Conservation (phyloP, 2,113 vertebrate genomes). For the Lanius collurio region DNA sequence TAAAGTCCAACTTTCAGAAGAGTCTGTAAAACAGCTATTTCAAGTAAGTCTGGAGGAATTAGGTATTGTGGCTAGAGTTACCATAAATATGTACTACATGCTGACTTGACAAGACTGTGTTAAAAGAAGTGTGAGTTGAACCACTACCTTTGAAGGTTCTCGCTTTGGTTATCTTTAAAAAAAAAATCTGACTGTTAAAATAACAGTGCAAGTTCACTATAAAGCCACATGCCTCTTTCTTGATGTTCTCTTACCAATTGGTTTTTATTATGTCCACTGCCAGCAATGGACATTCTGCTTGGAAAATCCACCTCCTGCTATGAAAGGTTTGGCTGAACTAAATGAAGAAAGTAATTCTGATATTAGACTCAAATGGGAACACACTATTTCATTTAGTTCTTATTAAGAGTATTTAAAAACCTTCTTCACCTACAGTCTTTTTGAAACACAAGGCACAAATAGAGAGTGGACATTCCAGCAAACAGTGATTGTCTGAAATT, state of each 20-base stretch:
- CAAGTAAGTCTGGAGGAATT: neutral
- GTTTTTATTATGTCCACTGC: neutral
- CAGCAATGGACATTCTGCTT: slow-evolving; percentile 1
- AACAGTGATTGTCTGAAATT: slow-evolving; percentile 62
- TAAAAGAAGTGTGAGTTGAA: slow-evolving; percentile 10
- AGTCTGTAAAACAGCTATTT: slow-evolving; percentile 20
- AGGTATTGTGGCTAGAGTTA: neutral
- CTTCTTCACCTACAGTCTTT: slow-evolving; percentile 53
- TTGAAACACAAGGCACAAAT: slow-evolving; percentile 72
- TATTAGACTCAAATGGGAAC: slow-evolving; percentile 19
- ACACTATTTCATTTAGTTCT: slow-evolving; percentile 17
- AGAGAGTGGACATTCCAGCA: slow-evolving; percentile 61
- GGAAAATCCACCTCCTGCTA: slow-evolving; percentile 18
- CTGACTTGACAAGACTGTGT: neutral
- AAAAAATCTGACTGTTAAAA: neutral
- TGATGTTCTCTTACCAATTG: neutral
- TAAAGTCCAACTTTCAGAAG: slow-evolving; percentile 6
- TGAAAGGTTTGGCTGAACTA: slow-evolving; percentile 7
- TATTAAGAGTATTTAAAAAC: slow-evolving; percentile 44
- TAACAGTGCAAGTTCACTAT: neutral
- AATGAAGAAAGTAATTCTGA: slow-evolving; percentile 2
- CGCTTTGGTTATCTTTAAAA: slow-evolving; percentile 56
- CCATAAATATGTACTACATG: neutral
- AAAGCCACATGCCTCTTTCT: neutral
- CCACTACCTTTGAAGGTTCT: neutral